Percentiles rank a stretch among this genome's conserved stretches.
These are phyloP conservation scores for Euplagia quadripunctaria DNA, from an alignment of 2,888 invertebrate genomes.

Conservation along the genomic window DNA sequence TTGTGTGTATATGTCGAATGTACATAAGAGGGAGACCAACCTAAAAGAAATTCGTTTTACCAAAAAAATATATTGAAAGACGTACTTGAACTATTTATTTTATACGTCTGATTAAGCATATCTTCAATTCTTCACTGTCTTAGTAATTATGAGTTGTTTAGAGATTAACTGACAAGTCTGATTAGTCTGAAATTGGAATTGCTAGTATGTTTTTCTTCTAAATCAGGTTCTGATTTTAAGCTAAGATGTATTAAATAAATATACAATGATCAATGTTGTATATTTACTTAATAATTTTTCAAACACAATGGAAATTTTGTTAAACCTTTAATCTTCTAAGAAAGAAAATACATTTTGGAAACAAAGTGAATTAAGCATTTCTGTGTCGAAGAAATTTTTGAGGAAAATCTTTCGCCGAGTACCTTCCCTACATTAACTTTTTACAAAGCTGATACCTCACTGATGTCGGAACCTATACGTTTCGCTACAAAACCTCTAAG, in stretches of 20 bases:
- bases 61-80: background rate
- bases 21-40: background rate
- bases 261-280: no score
- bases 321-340: no score
- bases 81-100: background rate
- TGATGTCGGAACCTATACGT: background rate
- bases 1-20: background rate
- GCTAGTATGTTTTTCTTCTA: background rate
- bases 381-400: background rate
- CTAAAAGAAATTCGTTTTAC: background rate
- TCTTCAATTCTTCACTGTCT: background rate
- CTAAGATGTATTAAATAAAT: background rate
- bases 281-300: no score
- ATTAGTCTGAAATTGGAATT: background rate
- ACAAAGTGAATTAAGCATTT: no score
- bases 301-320: no score
- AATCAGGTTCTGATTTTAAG: background rate
- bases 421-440: no score
- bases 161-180: background rate
- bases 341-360: no score
- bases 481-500: background rate
- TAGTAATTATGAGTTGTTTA: background rate
- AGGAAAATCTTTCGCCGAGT: no score
- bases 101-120: background rate
- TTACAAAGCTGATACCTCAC: background rate